Evolutionary conservation across 2,888 invertebrate species (phyloP).

Genomic region (Ceriagrion tenellum): DNA sequence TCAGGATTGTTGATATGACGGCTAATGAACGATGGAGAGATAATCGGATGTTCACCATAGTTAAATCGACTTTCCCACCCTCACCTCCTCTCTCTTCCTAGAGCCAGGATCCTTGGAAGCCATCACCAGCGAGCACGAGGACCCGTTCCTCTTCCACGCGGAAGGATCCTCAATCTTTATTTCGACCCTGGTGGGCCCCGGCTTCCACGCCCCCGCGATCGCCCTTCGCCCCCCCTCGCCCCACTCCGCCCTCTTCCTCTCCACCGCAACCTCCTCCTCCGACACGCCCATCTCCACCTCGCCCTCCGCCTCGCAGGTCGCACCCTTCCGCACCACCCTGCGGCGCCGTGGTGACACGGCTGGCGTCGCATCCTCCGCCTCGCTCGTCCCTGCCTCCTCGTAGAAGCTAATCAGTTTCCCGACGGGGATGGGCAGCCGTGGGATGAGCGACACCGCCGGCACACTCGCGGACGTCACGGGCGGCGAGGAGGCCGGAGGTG

Average conservation of each 20-base stretch:
- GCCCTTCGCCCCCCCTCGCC: conserved; percentile 70
- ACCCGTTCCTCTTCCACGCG: conserved; percentile 70
- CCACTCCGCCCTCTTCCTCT: conserved; percentile 72
- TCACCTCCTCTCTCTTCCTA: conserved; percentile 67
- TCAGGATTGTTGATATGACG: no score
- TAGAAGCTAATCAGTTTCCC: conserved; percentile 68
- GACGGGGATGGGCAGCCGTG: conserved; percentile 63
- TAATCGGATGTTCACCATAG: no score
- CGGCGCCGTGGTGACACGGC: neutral
- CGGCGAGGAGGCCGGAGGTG: conserved; percentile 5
- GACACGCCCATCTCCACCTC: conserved; percentile 72
- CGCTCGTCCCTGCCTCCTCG: conserved; percentile 55
- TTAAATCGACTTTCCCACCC: conserved; percentile 30
- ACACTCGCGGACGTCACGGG: neutral
- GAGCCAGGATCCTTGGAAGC: neutral
- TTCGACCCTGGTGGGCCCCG: neutral
- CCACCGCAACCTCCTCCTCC: conserved; percentile 71
- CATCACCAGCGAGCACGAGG: conserved; percentile 32
- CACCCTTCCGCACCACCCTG: conserved; percentile 56
- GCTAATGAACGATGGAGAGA: conserved; percentile 24
- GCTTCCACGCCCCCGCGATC: neutral
- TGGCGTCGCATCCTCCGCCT: conserved; percentile 38
- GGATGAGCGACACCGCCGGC: conserved; percentile 29
- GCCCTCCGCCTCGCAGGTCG: conserved; percentile 72
- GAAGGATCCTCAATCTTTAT: conserved; percentile 73